Percentiles rank a stretch among this genome's conserved stretches.
phyloP scores from a whole-genome alignment of 2,888 invertebrate genomes.

The Zygogramma bicolorata region DNA sequence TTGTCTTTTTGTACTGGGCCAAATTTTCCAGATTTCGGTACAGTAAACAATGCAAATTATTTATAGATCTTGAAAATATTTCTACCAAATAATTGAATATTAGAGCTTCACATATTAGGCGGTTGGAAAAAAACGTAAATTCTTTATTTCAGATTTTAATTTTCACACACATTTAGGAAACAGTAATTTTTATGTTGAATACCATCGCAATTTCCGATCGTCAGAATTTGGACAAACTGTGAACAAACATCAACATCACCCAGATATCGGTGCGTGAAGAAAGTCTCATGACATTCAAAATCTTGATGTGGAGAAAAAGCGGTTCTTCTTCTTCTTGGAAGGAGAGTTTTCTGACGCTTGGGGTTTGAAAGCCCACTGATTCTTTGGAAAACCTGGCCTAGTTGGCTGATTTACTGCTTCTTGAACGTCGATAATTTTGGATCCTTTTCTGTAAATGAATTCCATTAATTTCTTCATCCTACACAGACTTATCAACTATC shows the following conservation, averaged over 20 bases:
- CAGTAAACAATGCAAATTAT: too few relatives aligned
- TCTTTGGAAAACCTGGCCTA: conserved; percentile 18
- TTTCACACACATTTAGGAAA: background rate
- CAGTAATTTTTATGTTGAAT: background rate
- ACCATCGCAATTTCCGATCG: too few relatives aligned
- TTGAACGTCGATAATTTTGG: conserved; percentile 72
- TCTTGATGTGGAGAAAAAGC: conserved; percentile 20
- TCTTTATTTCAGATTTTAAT: background rate
- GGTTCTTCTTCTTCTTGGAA: background rate
- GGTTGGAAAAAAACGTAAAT: too few relatives aligned
- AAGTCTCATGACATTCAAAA: conserved; percentile 14
- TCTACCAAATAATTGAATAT: too few relatives aligned
- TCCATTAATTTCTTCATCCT: too few relatives aligned
- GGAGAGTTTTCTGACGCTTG: conserved; percentile 12
- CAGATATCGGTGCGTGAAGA: background rate
- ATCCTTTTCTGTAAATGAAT: conserved; percentile 35
- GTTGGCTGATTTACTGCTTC: conserved; percentile 64
- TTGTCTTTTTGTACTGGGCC: too few relatives aligned
- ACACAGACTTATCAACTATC: too few relatives aligned
- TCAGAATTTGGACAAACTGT: background rate
- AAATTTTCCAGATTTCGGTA: too few relatives aligned
- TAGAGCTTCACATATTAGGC: too few relatives aligned
- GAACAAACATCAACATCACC: background rate
- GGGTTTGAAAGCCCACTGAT: conserved; percentile 10
- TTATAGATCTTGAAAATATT: too few relatives aligned